These are phyloP conservation scores for Phrynocephalus versicolor DNA, from an alignment of 2,113 vertebrate species.

Conservation along the genomic window DNA sequence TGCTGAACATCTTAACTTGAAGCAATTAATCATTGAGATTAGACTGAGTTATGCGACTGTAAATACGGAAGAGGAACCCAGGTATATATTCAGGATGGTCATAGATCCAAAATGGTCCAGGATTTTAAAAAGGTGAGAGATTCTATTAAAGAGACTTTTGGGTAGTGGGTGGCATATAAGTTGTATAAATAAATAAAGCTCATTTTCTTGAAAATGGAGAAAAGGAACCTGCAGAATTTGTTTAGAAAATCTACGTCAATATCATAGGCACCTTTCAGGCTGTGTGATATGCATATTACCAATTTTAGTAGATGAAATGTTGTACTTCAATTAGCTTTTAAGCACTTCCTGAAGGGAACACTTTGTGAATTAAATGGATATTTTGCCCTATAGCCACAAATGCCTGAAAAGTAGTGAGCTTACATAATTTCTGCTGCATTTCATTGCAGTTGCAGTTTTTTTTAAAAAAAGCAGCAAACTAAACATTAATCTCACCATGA, in stretches of 20 bases:
- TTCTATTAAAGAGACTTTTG: no score
- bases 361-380: neutral
- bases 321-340: neutral
- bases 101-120: no score
- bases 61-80: no score
- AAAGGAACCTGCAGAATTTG: no score
- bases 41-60: no score
- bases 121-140: no score
- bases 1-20: no score
- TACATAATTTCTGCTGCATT: neutral
- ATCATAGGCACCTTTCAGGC: neutral
- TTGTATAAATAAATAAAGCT: no score
- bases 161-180: no score
- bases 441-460: neutral
- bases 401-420: neutral
- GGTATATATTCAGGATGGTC: no score
- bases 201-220: neutral
- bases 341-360: neutral
- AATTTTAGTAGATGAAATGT: neutral
- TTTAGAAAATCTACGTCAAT: accelerated
- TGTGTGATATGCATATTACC: neutral
- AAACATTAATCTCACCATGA: neutral
- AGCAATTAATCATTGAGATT: no score
- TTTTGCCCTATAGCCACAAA: neutral
- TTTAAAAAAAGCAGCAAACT: neutral